phyloP scores from a whole-genome alignment of 2,888 invertebrate genomes.

The Tinea semifulvella region DNA sequence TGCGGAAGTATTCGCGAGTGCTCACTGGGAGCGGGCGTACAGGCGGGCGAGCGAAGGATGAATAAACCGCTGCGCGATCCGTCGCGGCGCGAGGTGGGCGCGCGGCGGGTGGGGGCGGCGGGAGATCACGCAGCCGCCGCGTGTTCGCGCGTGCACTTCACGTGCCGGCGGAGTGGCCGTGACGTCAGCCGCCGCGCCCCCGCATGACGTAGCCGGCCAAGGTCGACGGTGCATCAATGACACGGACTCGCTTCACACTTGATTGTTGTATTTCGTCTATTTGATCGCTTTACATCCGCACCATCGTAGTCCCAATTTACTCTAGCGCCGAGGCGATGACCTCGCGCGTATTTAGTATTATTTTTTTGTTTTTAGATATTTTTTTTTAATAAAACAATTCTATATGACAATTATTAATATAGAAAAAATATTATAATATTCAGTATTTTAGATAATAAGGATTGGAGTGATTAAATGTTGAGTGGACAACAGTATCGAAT shows the following conservation, averaged over 20 bases:
- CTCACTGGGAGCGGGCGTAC: slow-evolving; percentile 49
- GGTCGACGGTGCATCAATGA: slow-evolving; percentile 19
- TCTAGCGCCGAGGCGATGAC: neutral
- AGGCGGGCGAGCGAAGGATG: slow-evolving; percentile 50
- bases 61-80: slow-evolving; percentile 56
- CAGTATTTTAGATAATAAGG: neutral
- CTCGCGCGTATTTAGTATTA: slow-evolving; percentile 6
- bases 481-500: neutral
- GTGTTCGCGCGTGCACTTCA: slow-evolving; percentile 84
- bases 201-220: slow-evolving; percentile 48
- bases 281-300: slow-evolving; percentile 2
- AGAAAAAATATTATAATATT: neutral
- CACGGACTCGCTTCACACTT: slow-evolving; percentile 3
- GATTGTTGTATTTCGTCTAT: slow-evolving; percentile 11
- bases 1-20: slow-evolving; percentile 26
- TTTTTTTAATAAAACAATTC: neutral
- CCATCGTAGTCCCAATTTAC: neutral
- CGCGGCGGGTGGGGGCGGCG: slow-evolving; percentile 71
- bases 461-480: neutral
- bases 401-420: neutral
- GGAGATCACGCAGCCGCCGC: slow-evolving; percentile 79
- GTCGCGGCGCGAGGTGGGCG: slow-evolving; percentile 59
- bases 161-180: slow-evolving; percentile 83
- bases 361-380: neutral
- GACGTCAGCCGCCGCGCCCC: slow-evolving; percentile 63